A percentile compares a stretch with the other conserved stretches of the same genome.
Conservation (phyloP, 2,113 vertebrate species). For the Indicator indicator region DNA sequence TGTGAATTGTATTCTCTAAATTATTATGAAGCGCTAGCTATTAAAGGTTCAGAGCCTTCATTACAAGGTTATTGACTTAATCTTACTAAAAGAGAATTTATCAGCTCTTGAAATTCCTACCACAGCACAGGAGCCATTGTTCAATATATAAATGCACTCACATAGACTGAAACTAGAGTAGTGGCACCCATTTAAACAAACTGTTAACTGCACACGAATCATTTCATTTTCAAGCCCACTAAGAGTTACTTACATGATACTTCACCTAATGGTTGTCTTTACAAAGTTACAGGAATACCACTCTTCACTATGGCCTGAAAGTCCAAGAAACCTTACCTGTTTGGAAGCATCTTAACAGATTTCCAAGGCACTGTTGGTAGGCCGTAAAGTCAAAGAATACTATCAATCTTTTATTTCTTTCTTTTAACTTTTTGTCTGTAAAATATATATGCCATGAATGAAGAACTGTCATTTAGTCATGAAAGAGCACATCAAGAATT, state of each 20-base stretch:
- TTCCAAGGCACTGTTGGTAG: not conserved
- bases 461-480: not conserved
- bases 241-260: not conserved
- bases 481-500: not conserved
- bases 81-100: not conserved
- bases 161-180: not conserved
- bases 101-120: not conserved
- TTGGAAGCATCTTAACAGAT: not conserved
- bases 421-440: not conserved
- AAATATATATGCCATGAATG: not conserved
- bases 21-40: not conserved
- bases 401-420: not conserved
- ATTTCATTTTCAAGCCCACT: not conserved
- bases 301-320: not conserved
- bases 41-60: not conserved
- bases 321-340: not conserved
- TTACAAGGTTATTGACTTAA: not conserved
- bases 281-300: not conserved
- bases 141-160: not conserved
- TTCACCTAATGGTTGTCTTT: not conserved
- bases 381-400: fast-evolving
- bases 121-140: not conserved
- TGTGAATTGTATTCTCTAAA: not conserved
- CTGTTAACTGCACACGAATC: not conserved
- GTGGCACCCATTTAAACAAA: not conserved